Conservation (phyloP, 2,113 vertebrate genomes). For the Microtus oregoni region DNA sequence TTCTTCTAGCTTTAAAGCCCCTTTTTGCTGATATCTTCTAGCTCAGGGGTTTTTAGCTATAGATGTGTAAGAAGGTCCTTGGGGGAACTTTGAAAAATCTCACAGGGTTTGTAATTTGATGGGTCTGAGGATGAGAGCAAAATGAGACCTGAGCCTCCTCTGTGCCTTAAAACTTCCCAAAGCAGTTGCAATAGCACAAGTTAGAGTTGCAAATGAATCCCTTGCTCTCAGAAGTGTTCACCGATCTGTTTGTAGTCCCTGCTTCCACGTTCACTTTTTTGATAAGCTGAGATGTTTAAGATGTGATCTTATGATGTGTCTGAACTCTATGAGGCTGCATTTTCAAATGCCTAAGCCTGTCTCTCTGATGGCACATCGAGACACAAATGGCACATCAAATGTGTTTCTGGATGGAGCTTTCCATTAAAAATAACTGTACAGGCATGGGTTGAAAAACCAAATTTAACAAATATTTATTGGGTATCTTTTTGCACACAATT, state of each 20-base stretch:
- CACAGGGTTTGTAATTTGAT: slow-evolving; percentile 57
- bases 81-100: background rate
- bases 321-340: background rate
- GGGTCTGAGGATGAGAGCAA: background rate
- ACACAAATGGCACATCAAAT: background rate
- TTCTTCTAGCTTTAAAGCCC: background rate
- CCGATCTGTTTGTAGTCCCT: background rate
- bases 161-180: slow-evolving; percentile 25
- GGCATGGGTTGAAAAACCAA: background rate
- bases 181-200: background rate
- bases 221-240: slow-evolving; percentile 16
- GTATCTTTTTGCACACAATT: background rate
- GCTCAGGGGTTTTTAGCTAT: slow-evolving; percentile 18
- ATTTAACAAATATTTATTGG: slow-evolving; percentile 1
- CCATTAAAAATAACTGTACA: background rate
- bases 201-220: background rate
- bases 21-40: background rate
- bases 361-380: background rate
- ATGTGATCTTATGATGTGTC: background rate
- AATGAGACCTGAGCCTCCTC: background rate
- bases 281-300: background rate
- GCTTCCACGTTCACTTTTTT: background rate
- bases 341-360: background rate
- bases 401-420: background rate
- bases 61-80: no score